phyloP scores from a whole-genome alignment of 37 sponge, comb jelly and placozoan genomes.

The Theonella swinhoei region DNA sequence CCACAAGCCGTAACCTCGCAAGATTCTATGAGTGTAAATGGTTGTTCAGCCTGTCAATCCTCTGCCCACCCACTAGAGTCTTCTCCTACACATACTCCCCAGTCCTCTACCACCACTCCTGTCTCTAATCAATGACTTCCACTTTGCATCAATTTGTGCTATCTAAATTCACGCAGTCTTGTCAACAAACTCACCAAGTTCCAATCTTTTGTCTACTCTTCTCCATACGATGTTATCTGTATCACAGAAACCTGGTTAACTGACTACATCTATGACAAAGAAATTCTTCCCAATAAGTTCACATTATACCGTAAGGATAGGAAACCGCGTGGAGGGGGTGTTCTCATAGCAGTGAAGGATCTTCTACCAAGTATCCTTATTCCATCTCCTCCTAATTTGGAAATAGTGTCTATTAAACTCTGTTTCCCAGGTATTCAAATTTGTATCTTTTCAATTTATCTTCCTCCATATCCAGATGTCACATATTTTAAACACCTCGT shows the following conservation, averaged over 20 bases:
- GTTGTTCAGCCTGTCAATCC: background rate
- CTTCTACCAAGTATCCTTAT: conserved; percentile 1
- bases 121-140: background rate
- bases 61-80: background rate
- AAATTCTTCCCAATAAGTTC: conserved; percentile 23
- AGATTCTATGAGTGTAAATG: background rate
- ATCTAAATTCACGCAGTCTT: conserved; percentile 32
- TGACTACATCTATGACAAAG: conserved; percentile 14
- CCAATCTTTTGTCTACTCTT: conserved; percentile 25
- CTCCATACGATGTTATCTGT: conserved; percentile 6
- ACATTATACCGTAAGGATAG: conserved; percentile 46
- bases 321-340: conserved; percentile 41
- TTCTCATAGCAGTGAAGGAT: conserved; percentile 24
- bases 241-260: conserved; percentile 45
- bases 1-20: background rate
- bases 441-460: conserved; percentile 8
- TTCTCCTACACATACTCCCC: background rate
- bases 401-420: conserved; percentile 20
- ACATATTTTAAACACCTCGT: background rate
- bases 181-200: conserved; percentile 26
- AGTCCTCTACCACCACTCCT: background rate
- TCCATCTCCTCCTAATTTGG: conserved; percentile 15
- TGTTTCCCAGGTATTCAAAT: background rate
- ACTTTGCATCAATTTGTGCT: background rate
- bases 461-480: conserved; percentile 9